A percentile compares a stretch with the other conserved stretches of the same genome.
Conservation (phyloP, 2,888 invertebrate species). For the Meliscaeva auricollis region DNA sequence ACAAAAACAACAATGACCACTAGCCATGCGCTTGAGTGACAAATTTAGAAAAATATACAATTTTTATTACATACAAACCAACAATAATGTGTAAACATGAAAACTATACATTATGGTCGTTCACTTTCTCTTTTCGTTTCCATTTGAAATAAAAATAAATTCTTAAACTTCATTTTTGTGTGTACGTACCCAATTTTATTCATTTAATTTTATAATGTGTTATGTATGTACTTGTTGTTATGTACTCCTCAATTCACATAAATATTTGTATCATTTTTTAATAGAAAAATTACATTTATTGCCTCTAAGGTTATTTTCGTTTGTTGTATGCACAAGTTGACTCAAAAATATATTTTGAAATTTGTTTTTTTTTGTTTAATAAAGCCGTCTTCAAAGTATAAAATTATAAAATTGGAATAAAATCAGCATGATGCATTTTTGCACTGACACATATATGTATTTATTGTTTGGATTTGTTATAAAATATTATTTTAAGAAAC, state of each 20-base stretch:
- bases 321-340: neutral
- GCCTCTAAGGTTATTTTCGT: constrained; percentile 41
- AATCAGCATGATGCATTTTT: constrained; percentile 70
- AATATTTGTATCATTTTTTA: no score
- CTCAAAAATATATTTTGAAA: constrained; percentile 43
- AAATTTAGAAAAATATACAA: neutral
- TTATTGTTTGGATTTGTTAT: constrained; percentile 70
- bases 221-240: constrained; percentile 11
- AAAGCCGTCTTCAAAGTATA: constrained; percentile 19
- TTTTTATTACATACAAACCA: constrained; percentile 22
- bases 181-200: constrained; percentile 11
- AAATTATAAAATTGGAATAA: constrained; percentile 52
- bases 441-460: constrained; percentile 70
- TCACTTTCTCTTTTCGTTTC: constrained; percentile 20
- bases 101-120: constrained; percentile 14
- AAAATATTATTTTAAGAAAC: constrained; percentile 73
- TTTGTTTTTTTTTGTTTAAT: constrained; percentile 10
- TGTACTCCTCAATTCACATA: neutral
- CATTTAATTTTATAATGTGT: neutral
- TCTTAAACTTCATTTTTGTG: constrained; percentile 7
- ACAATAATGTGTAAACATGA: neutral
- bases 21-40: constrained; percentile 25
- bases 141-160: neutral
- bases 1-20: neutral
- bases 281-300: no score